Conservation (phyloP, 2,797 vertebrate genomes). For the Brachyalestes nurse region DNA sequence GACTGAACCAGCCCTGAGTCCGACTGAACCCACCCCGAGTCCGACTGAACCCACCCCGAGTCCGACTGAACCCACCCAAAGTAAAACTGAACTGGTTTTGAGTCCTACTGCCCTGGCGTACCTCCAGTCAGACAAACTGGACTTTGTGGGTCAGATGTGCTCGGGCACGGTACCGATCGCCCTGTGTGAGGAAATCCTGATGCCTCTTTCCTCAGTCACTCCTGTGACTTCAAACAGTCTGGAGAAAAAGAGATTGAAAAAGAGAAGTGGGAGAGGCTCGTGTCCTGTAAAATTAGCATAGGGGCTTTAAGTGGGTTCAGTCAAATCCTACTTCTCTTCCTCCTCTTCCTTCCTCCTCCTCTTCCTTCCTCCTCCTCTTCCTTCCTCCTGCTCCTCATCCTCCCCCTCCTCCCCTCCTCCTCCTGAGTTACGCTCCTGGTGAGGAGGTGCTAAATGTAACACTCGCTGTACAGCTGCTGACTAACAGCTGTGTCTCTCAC, state of each 20-base stretch:
- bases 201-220: neutral
- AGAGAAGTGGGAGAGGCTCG: neutral
- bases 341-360: conserved; percentile 5
- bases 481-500: neutral
- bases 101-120: no score
- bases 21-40: no score
- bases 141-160: no score
- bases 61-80: no score
- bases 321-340: conserved; percentile 14
- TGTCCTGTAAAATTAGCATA: neutral
- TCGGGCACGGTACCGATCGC: no score
- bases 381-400: neutral
- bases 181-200: no score
- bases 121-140: no score
- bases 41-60: no score
- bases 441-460: neutral
- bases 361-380: neutral
- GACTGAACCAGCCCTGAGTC: no score
- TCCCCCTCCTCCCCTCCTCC: conserved; percentile 2
- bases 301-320: conserved; percentile 11
- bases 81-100: no score
- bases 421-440: conserved; percentile 4
- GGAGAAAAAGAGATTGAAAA: neutral
- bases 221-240: neutral
- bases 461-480: neutral